Evolutionary conservation across 2,113 vertebrate species (phyloP).

Genomic region (Zapornia atra): DNA sequence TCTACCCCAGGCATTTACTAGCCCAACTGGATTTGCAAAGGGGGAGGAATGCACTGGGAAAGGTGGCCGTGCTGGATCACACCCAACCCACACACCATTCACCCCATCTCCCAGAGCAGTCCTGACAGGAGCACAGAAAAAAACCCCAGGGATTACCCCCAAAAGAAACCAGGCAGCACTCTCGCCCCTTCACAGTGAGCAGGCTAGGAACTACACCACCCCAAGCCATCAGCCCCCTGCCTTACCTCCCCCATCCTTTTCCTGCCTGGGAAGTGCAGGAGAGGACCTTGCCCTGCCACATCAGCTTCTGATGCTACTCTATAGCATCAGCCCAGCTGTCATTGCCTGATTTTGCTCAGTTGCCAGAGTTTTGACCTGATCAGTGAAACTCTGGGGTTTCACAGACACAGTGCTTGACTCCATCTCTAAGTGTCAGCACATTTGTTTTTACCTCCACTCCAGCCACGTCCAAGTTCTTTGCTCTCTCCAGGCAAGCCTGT

Average conservation of each 20-base stretch:
- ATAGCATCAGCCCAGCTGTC: not conserved
- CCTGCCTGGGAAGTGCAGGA: not conserved
- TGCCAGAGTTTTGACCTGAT: not conserved
- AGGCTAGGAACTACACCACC: not conserved
- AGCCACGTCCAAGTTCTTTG: not conserved
- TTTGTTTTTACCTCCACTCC: not conserved
- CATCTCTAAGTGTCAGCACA: accelerated
- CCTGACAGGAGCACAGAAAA: not conserved
- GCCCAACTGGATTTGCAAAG: not conserved
- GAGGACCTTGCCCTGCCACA: not conserved
- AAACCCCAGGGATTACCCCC: not conserved
- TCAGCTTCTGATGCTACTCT: not conserved
- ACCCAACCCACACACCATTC: not conserved
- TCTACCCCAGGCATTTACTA: not conserved
- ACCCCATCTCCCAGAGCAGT: not conserved
- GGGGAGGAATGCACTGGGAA: not conserved
- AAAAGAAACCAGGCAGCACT: not conserved
- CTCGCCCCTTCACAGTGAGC: not conserved
- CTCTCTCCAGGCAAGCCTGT: not conserved
- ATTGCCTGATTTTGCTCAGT: not conserved
- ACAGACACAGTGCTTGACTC: accelerated
- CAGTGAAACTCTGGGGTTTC: not conserved
- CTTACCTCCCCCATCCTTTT: not conserved
- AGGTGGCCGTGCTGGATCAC: not conserved
- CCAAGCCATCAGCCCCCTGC: not conserved